Evolutionary conservation across 1,140 invertebrate species (phyloP).

Genomic region (Aphaenogaster floridana): DNA sequence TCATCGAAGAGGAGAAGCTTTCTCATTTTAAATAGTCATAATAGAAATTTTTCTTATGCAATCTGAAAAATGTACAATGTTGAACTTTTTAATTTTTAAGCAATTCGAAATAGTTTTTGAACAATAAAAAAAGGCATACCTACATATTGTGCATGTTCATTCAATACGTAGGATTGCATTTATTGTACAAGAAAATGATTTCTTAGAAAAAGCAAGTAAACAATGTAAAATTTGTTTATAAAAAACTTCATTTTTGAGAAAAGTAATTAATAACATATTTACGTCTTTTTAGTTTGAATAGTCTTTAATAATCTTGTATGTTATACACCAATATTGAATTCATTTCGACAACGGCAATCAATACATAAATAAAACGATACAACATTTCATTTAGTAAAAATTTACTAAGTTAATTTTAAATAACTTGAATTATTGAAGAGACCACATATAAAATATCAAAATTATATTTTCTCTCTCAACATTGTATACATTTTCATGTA

Average conservation of each 20-base stretch:
- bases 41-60: neutral
- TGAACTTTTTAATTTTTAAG: constrained; percentile 2
- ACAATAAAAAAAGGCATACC: neutral
- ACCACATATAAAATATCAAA: neutral
- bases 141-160: neutral
- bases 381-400: neutral
- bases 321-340: neutral
- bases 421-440: neutral
- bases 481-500: neutral
- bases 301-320: neutral
- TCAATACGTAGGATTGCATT: neutral
- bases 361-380: neutral
- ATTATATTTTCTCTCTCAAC: neutral
- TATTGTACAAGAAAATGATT: neutral
- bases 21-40: neutral
- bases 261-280: neutral
- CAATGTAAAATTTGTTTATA: neutral
- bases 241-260: neutral
- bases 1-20: neutral
- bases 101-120: neutral
- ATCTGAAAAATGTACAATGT: neutral
- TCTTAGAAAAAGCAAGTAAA: neutral
- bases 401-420: neutral
- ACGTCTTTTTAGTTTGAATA: neutral
- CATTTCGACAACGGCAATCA: neutral